Percentiles rank a stretch among this genome's conserved stretches.
These are phyloP conservation scores for Theropithecus gelada DNA, from an alignment of 2,113 vertebrate species.

Conservation along the genomic window DNA sequence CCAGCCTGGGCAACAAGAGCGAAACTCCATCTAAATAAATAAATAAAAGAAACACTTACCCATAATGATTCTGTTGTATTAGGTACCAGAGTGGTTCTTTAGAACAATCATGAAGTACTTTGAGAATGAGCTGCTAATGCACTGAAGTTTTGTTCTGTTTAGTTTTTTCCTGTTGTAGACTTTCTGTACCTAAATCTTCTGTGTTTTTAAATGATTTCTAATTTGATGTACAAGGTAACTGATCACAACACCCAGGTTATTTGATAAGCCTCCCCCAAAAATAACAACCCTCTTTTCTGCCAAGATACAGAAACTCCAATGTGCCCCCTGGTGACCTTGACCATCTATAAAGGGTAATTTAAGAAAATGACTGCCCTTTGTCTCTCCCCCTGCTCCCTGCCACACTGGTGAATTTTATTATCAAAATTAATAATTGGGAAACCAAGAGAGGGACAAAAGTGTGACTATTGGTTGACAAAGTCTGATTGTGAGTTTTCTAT, in stretches of 20 bases:
- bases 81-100: not conserved
- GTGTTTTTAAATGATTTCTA: not conserved
- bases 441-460: not conserved
- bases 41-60: not conserved
- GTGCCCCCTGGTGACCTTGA: not conserved
- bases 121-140: not conserved
- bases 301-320: not conserved
- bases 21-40: too few relatives aligned
- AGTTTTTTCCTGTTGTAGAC: not conserved
- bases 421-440: not conserved
- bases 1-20: too few relatives aligned
- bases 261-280: not conserved
- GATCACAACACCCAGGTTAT: not conserved
- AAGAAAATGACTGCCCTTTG: not conserved
- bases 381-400: fast-evolving
- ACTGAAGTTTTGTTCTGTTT: not conserved
- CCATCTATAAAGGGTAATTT: not conserved
- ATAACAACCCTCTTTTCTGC: not conserved
- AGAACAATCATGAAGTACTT: not conserved
- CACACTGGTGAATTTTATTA: not conserved
- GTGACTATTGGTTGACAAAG: not conserved
- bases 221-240: not conserved
- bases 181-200: not conserved
- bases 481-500: not conserved
- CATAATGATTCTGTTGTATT: not conserved